phyloP scores from a whole-genome alignment of 1,140 invertebrate genomes.

The Ips typographus region DNA sequence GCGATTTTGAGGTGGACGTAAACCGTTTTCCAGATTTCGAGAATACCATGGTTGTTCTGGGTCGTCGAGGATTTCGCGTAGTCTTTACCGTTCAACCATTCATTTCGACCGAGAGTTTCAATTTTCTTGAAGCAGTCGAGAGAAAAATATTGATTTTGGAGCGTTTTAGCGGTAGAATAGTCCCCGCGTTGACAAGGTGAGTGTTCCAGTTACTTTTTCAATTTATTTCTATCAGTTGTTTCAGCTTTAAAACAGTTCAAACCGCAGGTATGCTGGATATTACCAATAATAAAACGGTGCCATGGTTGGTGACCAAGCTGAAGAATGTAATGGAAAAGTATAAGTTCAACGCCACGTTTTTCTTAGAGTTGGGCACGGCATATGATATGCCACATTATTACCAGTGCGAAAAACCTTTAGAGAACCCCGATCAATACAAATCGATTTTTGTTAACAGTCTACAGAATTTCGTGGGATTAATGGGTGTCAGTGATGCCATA shows the following conservation, averaged over 20 bases:
- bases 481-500: conserved; percentile 82
- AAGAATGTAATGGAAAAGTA: conserved; percentile 70
- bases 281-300: conserved; percentile 74
- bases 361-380: conserved; percentile 85
- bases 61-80: conserved; percentile 80
- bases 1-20: conserved; percentile 74
- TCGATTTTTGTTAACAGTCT: conserved; percentile 68
- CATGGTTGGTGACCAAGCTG: conserved; percentile 79
- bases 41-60: conserved; percentile 77
- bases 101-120: conserved; percentile 79
- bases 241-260: conserved; percentile 69
- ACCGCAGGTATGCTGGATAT: conserved; percentile 83
- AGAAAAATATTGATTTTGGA: conserved; percentile 71
- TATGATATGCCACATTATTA: conserved; percentile 86
- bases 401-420: conserved; percentile 68
- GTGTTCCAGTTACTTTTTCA: neutral
- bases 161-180: conserved; percentile 67
- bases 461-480: conserved; percentile 65
- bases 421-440: conserved; percentile 81
- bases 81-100: conserved; percentile 83
- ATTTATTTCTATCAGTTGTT: neutral
- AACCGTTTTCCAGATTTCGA: conserved; percentile 72
- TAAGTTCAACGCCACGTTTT: conserved; percentile 80
- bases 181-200: conserved; percentile 67
- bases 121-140: conserved; percentile 75